Evolutionary conservation across 2,888 invertebrate species (phyloP), one percentile per base, ranked within the genome.

Genomic region (Drosophila kanekoi): DNA sequence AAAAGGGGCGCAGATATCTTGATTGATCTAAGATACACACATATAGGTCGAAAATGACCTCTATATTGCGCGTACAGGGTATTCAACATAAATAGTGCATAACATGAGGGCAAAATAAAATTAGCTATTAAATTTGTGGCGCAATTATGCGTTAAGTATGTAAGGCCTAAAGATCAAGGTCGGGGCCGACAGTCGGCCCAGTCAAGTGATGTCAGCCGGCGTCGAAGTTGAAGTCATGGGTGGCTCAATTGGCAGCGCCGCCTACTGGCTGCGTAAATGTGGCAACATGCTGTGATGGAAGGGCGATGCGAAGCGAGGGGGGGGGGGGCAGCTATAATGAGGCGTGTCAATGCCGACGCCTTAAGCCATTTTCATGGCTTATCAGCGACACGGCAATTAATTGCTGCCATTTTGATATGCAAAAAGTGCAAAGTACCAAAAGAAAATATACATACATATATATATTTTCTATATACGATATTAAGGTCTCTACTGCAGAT

Each of bases 291-390:
- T 13, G n/a, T 9, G 10, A 40, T 43, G 11, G 9, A 11, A 13
- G 20, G 13, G 28, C 8, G 28, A 28, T 8, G 28, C 8, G 18
- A 10, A 5, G 38, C 13, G 35, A 45, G 59, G 52, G 65, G 76
- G 72, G 59, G 52, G 65, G 76, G 72, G 82, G 75, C 63, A 62
- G 53, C 57, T 72, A 80, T 81, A 90, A 89, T 82, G 87, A 81
- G 84, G 87, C 89, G 89, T 90, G 90, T 86, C 89, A 90, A 86
- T 87, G 81, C 71, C 89, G 59, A 81, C 72, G 89, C 89, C 84
- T 81, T 43, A 72, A 72, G 84, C 79, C 84, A 78, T 88, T 86
- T 78, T 72, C 76, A 62, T 57, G 72, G 72, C 76, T 89, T 85
- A 85, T 89, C 89, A 71, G 77, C 60, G 81, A 88, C 83, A 80